phyloP scores from a whole-genome alignment of 2,888 invertebrate species.

The Frankliniella intonsa region DNA sequence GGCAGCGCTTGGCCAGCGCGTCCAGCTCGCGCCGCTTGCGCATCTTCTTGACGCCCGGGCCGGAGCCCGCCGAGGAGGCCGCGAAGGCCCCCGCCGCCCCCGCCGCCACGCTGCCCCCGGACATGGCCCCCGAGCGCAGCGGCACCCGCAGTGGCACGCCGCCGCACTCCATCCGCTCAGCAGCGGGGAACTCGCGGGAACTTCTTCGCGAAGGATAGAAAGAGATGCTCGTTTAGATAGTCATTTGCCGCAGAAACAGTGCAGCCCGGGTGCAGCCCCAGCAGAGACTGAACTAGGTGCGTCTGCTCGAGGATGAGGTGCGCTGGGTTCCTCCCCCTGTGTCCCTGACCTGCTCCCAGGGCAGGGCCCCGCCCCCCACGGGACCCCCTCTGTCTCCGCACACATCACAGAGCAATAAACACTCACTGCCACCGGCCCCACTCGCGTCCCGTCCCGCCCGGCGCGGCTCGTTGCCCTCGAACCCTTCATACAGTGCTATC shows the following conservation, averaged over 20 bases:
- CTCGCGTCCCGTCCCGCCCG: no score
- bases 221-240: neutral
- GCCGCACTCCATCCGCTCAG: constrained; percentile 7
- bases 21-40: constrained; percentile 70
- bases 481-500: no score
- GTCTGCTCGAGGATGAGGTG: no score
- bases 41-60: constrained; percentile 61
- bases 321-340: neutral
- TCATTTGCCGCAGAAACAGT: no score
- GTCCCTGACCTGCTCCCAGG: neutral
- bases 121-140: neutral
- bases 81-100: neutral
- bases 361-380: no score
- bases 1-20: constrained; percentile 49
- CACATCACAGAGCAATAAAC: no score
- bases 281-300: no score
- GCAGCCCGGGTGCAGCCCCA: no score
- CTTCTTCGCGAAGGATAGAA: neutral
- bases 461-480: no score
- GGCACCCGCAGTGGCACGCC: neutral
- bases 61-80: neutral
- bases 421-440: no score
- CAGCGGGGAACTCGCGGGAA: neutral
- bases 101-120: neutral
- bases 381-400: no score